Base-by-base conservation (phyloP, 2,113 vertebrate genomes). In the Hylia prasina region DNA sequence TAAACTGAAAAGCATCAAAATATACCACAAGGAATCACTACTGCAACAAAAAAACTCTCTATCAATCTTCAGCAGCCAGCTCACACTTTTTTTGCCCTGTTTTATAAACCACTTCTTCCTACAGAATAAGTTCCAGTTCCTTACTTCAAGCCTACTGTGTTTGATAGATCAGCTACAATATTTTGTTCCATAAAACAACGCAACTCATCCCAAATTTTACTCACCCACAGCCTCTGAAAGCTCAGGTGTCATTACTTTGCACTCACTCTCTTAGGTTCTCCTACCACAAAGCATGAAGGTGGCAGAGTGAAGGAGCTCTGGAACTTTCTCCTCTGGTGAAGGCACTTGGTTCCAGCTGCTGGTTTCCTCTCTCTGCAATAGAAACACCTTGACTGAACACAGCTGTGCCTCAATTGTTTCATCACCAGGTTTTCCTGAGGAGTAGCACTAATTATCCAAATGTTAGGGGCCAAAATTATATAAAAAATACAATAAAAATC, bases 261-360 rank as follows among this genome's bases (percentile, higher is more conserved):
- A 23, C 9, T 51, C 11, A 28, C 45, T 50, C 37, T 19, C 16
- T 5, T 14, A 60, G 30, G 7, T 5, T 54, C 48, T 58, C 47
- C 60, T 27, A 21, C 54, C 16, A 22, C 1, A 3, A 35, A 47
- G n/a, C 0, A 0, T 5, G n/a, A 33, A 47, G 20, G 2, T 6
- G 0, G 10, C 1, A 37, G 0, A 27, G 7, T 3, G 2, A 73
- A 31, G 3, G 13, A 7, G 1, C 2, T 18, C 37, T 24, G 1
- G 51, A 68, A 19, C 39, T 8, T 57, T 39, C 33, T 45, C 35
- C 30, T 44, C 4, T 16, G 21, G 3, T 11, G 8, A 61, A 14
- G 14, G 20, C 27, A 15, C 10, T 18, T 31, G 10, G 31, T 10
- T 10, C 24, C 31, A 58, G 1, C 10, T 11, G 15, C 23, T 50